These are phyloP conservation scores for Panonychus citri DNA, from an alignment of 1,140 invertebrate genomes.

Conservation along the genomic window DNA sequence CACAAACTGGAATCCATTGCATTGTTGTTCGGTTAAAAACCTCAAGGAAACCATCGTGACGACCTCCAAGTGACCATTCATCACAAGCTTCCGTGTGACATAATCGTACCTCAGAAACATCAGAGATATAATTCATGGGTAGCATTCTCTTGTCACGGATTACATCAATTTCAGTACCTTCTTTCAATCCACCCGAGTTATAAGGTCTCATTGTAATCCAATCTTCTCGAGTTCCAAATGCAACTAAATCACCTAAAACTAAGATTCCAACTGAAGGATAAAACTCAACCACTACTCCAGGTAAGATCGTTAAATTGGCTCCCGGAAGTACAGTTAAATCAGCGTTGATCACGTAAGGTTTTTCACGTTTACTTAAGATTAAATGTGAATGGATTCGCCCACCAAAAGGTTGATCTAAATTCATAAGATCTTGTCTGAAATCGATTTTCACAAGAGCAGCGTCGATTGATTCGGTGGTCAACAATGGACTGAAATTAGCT, in stretches of 20 bases:
- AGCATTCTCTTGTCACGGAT: conserved; percentile 7
- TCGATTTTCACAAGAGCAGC: conserved; percentile 11
- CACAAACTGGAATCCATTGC: conserved; percentile 92
- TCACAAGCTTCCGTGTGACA: conserved; percentile 21
- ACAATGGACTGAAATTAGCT: conserved; percentile 63
- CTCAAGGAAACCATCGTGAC: conserved; percentile 51
- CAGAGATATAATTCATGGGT: conserved; percentile 6
- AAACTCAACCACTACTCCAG: conserved; percentile 72
- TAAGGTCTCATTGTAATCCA: conserved; percentile 60
- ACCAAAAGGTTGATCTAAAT: conserved; percentile 43
- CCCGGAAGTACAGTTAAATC: conserved; percentile 93
- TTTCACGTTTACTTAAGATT: conserved; percentile 34
- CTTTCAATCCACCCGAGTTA: not conserved
- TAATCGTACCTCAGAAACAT: conserved; percentile 16
- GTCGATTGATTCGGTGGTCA: conserved; percentile 25
- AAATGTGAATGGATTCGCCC: conserved; percentile 55
- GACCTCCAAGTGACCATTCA: conserved; percentile 13
- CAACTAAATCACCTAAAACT: conserved; percentile 71
- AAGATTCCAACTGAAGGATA: conserved; percentile 88
- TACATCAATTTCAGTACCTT: conserved; percentile 1
- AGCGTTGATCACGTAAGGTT: conserved; percentile 57
- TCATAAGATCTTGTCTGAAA: conserved; percentile 15
- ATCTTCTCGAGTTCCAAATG: conserved; percentile 46
- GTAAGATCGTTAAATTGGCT: conserved; percentile 53
- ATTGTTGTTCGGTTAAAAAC: conserved; percentile 80